phyloP scores from a whole-genome alignment of 1,140 invertebrate species.

The Tribolium castaneum region DNA sequence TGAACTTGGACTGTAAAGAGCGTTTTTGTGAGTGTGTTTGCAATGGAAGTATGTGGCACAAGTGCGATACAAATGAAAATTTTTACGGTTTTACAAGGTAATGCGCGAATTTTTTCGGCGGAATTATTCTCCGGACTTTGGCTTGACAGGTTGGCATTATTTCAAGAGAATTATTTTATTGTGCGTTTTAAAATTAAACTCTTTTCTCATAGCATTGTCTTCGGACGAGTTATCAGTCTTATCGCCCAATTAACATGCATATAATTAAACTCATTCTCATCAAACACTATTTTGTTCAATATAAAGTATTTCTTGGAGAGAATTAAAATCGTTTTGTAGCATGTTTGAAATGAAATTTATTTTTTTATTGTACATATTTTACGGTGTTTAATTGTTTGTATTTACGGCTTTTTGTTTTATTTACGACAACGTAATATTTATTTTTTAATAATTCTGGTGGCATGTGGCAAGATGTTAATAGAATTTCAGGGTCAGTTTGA shows the following conservation, averaged over 20 bases:
- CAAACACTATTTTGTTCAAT: too few species aligned
- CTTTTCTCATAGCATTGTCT: background rate
- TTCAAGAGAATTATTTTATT: background rate
- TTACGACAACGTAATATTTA: too few species aligned
- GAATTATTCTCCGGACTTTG: background rate
- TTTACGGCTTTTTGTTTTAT: too few species aligned
- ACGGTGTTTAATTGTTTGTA: too few species aligned
- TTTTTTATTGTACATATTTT: too few species aligned
- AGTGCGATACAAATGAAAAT: background rate
- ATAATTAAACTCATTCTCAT: too few species aligned
- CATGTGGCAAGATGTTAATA: background rate
- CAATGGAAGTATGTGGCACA: background rate
- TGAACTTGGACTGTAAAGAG: constrained; percentile 2
- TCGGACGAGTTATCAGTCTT: background rate
- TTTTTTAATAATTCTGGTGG: background rate
- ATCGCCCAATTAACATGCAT: background rate
- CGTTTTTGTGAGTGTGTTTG: background rate
- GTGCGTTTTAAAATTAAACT: background rate
- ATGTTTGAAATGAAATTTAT: too few species aligned
- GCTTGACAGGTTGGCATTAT: background rate
- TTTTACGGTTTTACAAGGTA: constrained; percentile 3
- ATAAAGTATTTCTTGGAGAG: too few species aligned
- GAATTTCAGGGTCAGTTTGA: background rate
- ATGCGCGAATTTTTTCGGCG: background rate
- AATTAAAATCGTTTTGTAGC: too few species aligned